Conservation (phyloP, 2,113 vertebrate species). For the Gymnarchus niloticus region DNA sequence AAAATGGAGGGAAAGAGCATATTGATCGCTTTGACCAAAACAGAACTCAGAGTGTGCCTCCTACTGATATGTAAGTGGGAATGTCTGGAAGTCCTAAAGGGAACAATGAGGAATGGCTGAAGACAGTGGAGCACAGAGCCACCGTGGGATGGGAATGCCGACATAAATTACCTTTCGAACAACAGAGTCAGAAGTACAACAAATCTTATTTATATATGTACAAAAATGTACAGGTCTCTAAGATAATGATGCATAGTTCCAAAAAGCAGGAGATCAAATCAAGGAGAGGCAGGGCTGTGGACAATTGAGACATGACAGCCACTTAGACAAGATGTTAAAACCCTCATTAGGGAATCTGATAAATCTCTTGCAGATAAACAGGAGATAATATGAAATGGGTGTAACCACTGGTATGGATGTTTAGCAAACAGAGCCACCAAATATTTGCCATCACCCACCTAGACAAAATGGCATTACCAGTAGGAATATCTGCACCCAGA, state of each 20-base stretch:
- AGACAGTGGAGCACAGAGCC: not conserved
- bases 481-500: not conserved
- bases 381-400: not conserved
- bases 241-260: slow-evolving; percentile 64
- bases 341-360: not conserved
- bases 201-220: slow-evolving; percentile 38
- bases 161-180: not conserved
- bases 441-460: not conserved
- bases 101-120: not conserved
- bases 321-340: not conserved
- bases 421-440: not conserved
- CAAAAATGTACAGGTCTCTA: slow-evolving; percentile 50
- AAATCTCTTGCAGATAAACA: not conserved
- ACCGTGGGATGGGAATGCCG: not conserved
- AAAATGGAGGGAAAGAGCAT: not conserved
- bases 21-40: no score
- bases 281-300: slow-evolving; percentile 51
- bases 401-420: not conserved
- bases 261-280: slow-evolving; percentile 45
- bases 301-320: not conserved
- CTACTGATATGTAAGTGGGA: not conserved
- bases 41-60: not conserved
- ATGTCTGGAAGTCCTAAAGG: not conserved
- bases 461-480: not conserved
- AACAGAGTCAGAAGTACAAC: slow-evolving; percentile 9